Conservation (phyloP, 1,140 invertebrate species). For the Aphaenogaster rudis region DNA sequence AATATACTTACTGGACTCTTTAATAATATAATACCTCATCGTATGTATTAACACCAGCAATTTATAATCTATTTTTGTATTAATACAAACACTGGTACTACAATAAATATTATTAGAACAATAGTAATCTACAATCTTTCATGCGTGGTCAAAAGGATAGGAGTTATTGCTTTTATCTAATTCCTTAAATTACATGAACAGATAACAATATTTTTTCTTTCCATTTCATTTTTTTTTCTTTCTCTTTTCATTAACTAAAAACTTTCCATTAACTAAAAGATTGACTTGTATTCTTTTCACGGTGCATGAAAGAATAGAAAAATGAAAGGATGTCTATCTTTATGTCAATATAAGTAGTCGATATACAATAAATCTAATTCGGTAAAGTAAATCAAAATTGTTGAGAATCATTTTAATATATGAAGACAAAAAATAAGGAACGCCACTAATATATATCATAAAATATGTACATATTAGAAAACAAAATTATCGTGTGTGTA, state of each 20-base stretch:
- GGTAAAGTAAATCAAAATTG: constrained; percentile 28
- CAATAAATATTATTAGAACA: constrained; percentile 47
- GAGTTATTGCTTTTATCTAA: neutral
- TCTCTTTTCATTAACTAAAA: neutral
- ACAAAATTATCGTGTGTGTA: constrained; percentile 15
- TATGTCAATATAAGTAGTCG: neutral
- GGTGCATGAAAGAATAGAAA: constrained; percentile 26
- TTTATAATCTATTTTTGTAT: constrained; percentile 61
- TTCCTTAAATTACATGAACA: constrained; percentile 4
- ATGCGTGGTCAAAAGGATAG: constrained; percentile 30
- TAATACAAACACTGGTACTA: constrained; percentile 45
- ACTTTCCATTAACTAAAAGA: neutral
- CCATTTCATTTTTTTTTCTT: neutral
- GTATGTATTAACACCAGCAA: constrained; percentile 44
- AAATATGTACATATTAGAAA: constrained; percentile 37
- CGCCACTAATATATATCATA: constrained; percentile 38
- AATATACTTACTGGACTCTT: constrained; percentile 8
- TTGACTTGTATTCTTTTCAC: constrained; percentile 35
- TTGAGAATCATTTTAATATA: constrained; percentile 28
- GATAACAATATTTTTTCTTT: neutral
- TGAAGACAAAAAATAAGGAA: neutral
- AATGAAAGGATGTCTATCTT: neutral
- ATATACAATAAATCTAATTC: constrained; percentile 31
- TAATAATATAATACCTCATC: constrained; percentile 39
- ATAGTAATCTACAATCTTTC: constrained; percentile 43